Percentiles rank a stretch among this genome's conserved stretches.
Evolutionary conservation across 2,797 vertebrate genomes (phyloP).

Genomic region (Pseudopleuronectes americanus): DNA sequence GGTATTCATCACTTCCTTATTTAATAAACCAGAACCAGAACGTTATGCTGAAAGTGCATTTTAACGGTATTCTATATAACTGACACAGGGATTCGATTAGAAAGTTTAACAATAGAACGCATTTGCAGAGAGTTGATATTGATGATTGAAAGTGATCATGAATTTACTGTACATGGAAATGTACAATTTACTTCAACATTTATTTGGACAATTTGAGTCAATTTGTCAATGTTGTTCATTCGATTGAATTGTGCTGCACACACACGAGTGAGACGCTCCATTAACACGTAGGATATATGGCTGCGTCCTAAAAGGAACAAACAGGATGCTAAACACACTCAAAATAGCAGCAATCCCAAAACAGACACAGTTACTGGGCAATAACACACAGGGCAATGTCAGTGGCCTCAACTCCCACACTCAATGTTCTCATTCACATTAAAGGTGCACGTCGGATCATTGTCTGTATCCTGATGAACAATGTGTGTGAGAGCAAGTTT

Average conservation of each 20-base stretch:
- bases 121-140: not conserved
- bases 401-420: slow-evolving; percentile 14
- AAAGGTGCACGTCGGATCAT: slow-evolving; percentile 6
- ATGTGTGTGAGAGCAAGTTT: not conserved
- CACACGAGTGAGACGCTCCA: too few relatives aligned
- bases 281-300: not conserved
- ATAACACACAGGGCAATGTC: slow-evolving; percentile 10
- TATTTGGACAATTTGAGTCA: too few relatives aligned
- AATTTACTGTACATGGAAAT: not conserved
- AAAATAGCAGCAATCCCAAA: slow-evolving; percentile 25
- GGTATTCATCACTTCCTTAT: slow-evolving; percentile 56
- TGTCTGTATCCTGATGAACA: not conserved
- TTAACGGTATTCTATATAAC: slow-evolving; percentile 23
- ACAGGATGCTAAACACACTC: slow-evolving; percentile 11
- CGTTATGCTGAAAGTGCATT: slow-evolving; percentile 55
- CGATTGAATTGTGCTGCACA: too few relatives aligned
- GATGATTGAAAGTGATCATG: too few relatives aligned
- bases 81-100: not conserved
- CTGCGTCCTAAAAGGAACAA: slow-evolving; percentile 23
- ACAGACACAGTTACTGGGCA: slow-evolving; percentile 5
- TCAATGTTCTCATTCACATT: not conserved
- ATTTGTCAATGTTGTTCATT: not conserved
- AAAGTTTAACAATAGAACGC: not conserved
- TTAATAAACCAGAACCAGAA: slow-evolving; percentile 28
- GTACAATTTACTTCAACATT: too few relatives aligned